Evolutionary conservation across 2,797 vertebrate genomes (phyloP), one percentile per base, ranked within the genome.

Genomic region (Enteromius anoplus): DNA sequence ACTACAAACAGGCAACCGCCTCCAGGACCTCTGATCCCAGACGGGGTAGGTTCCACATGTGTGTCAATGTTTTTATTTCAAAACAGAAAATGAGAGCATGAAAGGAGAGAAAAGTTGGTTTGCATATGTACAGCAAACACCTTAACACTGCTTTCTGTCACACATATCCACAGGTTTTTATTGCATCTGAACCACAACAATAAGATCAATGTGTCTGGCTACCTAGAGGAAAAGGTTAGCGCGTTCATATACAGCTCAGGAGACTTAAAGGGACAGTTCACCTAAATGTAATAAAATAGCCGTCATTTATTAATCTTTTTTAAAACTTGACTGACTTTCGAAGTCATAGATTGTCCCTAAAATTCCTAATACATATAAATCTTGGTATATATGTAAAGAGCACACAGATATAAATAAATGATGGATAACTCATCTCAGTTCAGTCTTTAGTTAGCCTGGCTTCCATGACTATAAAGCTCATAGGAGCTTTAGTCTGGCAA

Each of bases 1-100:
- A 85, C 83, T 84, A 85, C 73, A 89, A 90, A 88, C 88, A 55
- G 55, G 47, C 65, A 26, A 19, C 75, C 34, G 47, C 29, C 73
- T 79, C 75, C 65, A 70, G 72, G 78, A 86, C 70, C 81, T 85
- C 68, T 82, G 40, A 75, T 62, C 65, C 66, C 23, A 60, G 51
- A 78, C 62, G 40, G 40, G 75, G 62, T 32, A 62, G 80, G 34
- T 47, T 83, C 79, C 53, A 55, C 69, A 84, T 85, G 72, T 73
- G 71, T 37, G 75, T 88, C 82, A 83, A 17, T 60, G 70, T 85
- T 76, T 77, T 75, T 68, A 88, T 77, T 65, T n/a, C 62, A 82
- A 71, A 70, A 47, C 40, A 37, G 12, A 62, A 70, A 69, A 40
- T 19, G 29, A 26, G 75, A 71, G 66, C 37, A 15, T 29, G 51